Percentiles rank a stretch among this genome's conserved stretches.
These are phyloP conservation scores for Autographa gamma DNA, from an alignment of 2,888 invertebrate genomes.

Conservation along the genomic window DNA sequence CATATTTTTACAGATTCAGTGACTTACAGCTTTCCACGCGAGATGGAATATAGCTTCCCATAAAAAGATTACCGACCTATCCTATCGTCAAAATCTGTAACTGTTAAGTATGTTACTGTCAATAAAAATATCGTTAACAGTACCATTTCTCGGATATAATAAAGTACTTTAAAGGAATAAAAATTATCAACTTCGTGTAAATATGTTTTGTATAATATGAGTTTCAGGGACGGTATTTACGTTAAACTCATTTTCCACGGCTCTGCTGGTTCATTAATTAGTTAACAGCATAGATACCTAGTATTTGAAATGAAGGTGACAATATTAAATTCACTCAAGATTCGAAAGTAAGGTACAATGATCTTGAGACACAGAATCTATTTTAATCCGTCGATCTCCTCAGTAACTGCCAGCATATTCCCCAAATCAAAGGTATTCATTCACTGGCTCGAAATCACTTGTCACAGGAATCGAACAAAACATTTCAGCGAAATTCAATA, in stretches of 20 bases:
- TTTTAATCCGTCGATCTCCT: not conserved
- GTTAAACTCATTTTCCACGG: too few relatives aligned
- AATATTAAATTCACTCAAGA: not conserved
- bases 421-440: not conserved
- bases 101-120: too few relatives aligned
- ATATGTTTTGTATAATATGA: too few relatives aligned
- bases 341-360: not conserved
- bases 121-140: too few relatives aligned
- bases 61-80: too few relatives aligned
- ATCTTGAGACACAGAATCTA: not conserved
- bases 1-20: not conserved
- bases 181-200: too few relatives aligned
- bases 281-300: too few relatives aligned
- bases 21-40: not conserved
- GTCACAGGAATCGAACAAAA: slow-evolving; percentile 6
- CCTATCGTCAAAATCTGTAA: too few relatives aligned
- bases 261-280: too few relatives aligned
- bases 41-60: not conserved
- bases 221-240: too few relatives aligned
- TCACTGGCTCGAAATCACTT: not conserved
- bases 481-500: not conserved
- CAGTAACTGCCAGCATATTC: not conserved
- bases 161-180: too few relatives aligned
- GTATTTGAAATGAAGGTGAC: not conserved
- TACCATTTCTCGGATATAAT: too few relatives aligned